Percentiles rank a stretch among this genome's conserved stretches.
Evolutionary conservation across 1,140 invertebrate species (phyloP).

Genomic region (Apolygus lucorum): DNA sequence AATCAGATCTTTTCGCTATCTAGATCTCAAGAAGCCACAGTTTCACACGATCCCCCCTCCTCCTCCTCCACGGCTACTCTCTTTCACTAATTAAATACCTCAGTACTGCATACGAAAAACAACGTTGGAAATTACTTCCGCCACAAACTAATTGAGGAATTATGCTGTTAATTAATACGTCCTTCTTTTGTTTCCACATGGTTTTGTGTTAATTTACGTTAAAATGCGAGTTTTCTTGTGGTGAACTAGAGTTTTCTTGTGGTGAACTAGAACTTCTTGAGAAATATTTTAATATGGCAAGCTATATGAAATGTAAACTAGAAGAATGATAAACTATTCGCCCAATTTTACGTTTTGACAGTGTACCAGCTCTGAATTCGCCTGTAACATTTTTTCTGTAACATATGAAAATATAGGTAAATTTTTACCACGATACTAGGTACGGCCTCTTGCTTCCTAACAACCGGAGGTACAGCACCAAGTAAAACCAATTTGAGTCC

Average conservation of each 20-base stretch:
- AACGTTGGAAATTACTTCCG: neutral
- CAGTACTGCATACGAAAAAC: neutral
- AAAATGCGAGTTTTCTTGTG: neutral
- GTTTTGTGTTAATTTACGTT: neutral
- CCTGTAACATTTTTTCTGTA: no score
- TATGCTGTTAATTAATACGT: neutral
- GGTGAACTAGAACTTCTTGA: neutral
- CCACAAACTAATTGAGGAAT: neutral
- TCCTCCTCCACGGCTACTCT: neutral
- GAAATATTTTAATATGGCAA: no score
- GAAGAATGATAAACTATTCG: no score
- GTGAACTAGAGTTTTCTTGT: neutral
- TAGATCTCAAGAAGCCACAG: neutral
- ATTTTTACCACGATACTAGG: no score
- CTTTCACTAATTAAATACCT: neutral
- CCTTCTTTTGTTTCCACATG: neutral
- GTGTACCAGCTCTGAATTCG: no score
- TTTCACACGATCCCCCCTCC: neutral
- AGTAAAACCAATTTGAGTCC: no score
- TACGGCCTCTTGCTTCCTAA: no score
- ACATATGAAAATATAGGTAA: no score
- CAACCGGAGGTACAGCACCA: no score
- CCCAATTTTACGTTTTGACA: no score
- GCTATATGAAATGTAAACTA: no score
- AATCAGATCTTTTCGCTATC: neutral